Base-by-base conservation (phyloP, 2,888 invertebrate genomes). In the Rhamphomyia laevipes region DNA sequence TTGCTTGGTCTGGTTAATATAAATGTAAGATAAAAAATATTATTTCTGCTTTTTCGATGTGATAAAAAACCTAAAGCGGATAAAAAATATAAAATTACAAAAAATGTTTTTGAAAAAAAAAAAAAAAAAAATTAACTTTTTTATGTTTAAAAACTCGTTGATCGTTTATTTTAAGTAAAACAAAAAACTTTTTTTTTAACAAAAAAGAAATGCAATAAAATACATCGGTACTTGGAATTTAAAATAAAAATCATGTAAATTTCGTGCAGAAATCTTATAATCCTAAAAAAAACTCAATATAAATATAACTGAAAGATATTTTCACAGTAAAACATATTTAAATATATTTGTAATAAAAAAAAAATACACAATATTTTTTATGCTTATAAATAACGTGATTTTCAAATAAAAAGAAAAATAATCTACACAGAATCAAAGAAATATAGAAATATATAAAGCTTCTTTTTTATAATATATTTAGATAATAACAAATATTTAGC, bases 1-100 rank as follows among this genome's bases (percentile, higher is more conserved):
- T 82, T 64, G 77, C 80, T 23, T 86, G 86, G 86, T 83, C 85
- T 52, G 80, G 82, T 59, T 86, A 81, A 62, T 51, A 45, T 18
- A 48, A 50, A 33, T 45, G 33, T 21, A 15, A 42, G 45, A 30
- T 31, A 30, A n/a, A 51, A 43, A 37, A 33, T n/a, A 17, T 41
- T 3, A 38, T 48, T 46, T 15, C 23, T 33, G 46, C 31, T 38
- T 43, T 31, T 46, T 16, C 45, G 41, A 47, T 47, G 35, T 12
- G 49, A 48, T 33, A 48, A 11, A 30, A 46, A 40, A 47, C 35
- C 35, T 48, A 46, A 30, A 2, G 45, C 43, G 45, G 51, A 38
- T 40, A 37, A 49, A 47, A 43, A 27, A 7, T 27, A 27, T 27
- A 21, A 2, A 27, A 27, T 27, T 27, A 6, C 9, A 27, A 27